Conservation (phyloP, 2,888 invertebrate genomes). For the Meloe dianella region DNA sequence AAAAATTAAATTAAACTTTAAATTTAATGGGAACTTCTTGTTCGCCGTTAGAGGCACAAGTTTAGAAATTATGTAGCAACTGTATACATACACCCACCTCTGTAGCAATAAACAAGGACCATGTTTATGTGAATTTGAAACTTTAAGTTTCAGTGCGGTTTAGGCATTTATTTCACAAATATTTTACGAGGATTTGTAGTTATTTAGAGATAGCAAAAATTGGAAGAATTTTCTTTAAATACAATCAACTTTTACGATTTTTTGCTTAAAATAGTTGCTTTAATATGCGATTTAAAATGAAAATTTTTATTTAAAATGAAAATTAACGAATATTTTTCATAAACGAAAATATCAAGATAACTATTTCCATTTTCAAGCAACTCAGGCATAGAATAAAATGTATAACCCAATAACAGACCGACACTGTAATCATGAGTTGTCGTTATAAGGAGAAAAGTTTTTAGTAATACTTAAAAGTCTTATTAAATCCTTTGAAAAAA, state of each 20-base stretch:
- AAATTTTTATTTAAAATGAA: slow-evolving; percentile 20
- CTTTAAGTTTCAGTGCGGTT: slow-evolving; percentile 45
- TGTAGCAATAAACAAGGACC: slow-evolving; percentile 45
- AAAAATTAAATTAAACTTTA: slow-evolving; percentile 14
- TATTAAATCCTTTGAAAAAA: slow-evolving; percentile 20
- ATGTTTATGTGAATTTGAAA: slow-evolving; percentile 52
- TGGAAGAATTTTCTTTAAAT: no score
- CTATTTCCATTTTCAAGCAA: slow-evolving; percentile 23
- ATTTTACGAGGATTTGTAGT: slow-evolving; percentile 35
- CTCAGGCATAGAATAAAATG: slow-evolving; percentile 21
- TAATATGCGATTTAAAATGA: background rate
- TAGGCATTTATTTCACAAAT: slow-evolving; percentile 36
- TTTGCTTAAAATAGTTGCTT: background rate
- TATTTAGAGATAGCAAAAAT: background rate
- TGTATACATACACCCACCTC: slow-evolving; percentile 40
- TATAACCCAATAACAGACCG: slow-evolving; percentile 17
- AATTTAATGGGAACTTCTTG: slow-evolving; percentile 35
- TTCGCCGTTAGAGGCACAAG: slow-evolving; percentile 37
- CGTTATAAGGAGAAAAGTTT: slow-evolving; percentile 14
- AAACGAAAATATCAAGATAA: slow-evolving; percentile 18
- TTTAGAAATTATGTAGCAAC: slow-evolving; percentile 42
- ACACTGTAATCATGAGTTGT: slow-evolving; percentile 23
- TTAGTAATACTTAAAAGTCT: slow-evolving; percentile 20
- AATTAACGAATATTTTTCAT: slow-evolving; percentile 30
- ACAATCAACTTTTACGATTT: background rate